Evolutionary conservation across 2,113 vertebrate genomes (phyloP).

Genomic region (zebrafish (Danio rerio)): DNA sequence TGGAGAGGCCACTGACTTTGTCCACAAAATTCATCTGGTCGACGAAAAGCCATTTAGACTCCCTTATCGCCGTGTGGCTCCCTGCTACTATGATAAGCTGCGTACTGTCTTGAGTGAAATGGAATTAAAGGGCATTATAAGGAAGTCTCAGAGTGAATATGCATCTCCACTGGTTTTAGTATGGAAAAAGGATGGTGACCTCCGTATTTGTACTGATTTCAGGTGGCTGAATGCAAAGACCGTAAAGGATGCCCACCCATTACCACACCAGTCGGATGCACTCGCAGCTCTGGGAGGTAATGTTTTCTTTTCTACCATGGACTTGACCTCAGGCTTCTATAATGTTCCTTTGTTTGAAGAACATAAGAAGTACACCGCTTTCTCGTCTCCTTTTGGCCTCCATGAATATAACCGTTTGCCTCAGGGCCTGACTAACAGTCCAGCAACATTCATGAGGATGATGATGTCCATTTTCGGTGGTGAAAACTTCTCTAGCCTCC

Average conservation of each 20-base stretch:
- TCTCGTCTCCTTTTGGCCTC: background rate
- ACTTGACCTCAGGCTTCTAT: background rate
- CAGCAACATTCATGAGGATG: too few relatives aligned
- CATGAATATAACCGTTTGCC: background rate
- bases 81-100: slow-evolving; percentile 43
- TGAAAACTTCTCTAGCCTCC: too few relatives aligned
- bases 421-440: slow-evolving; percentile 14
- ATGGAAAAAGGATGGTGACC: slow-evolving; percentile 2
- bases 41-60: slow-evolving; percentile 37
- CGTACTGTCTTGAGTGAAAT: background rate
- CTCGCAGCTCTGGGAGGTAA: background rate
- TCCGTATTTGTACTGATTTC: slow-evolving; percentile 3
- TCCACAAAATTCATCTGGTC: slow-evolving; percentile 14
- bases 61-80: slow-evolving; percentile 33
- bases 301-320: slow-evolving; percentile 8
- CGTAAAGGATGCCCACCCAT: background rate
- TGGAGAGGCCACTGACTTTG: slow-evolving; percentile 28
- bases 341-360: too few relatives aligned
- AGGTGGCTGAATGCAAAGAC: background rate
- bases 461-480: too few relatives aligned
- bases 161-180: background rate
- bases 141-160: slow-evolving; percentile 18
- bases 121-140: slow-evolving; percentile 18
- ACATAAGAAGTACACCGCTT: too few relatives aligned
- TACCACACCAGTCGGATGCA: background rate